Percentiles rank a stretch among this genome's conserved stretches.
Conservation (phyloP, 2,797 vertebrate species). For the Melanogrammus aeglefinus region DNA sequence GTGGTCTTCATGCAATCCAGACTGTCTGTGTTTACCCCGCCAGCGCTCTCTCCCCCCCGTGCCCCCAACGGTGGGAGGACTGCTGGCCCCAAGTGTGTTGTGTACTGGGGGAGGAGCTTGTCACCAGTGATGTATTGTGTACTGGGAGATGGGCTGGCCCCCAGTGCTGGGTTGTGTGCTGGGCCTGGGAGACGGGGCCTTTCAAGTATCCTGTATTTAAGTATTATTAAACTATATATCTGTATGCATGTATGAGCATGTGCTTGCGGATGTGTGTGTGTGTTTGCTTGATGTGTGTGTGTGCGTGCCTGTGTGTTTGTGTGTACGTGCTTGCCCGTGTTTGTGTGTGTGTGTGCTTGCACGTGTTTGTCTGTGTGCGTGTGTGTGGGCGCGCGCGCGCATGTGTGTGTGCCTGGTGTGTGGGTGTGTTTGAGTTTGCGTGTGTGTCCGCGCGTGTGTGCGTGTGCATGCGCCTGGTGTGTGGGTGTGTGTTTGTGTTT, state of each 20-base stretch:
- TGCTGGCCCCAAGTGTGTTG: too few species aligned
- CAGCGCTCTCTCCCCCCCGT: neutral
- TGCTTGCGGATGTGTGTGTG: neutral
- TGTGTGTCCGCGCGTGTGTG: neutral
- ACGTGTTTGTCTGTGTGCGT: too few species aligned
- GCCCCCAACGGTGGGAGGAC: neutral
- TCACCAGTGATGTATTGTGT: too few species aligned
- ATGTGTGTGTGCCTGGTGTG: neutral
- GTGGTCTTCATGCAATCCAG: neutral
- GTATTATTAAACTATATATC: neutral
- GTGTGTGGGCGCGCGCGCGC: slow-evolving; percentile 2
- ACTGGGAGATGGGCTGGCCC: too few species aligned
- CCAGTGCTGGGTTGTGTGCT: too few species aligned
- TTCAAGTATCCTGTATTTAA: neutral
- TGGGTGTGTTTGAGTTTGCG: neutral
- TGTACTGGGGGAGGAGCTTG: too few species aligned
- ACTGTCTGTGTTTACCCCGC: neutral
- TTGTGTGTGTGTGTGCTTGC: neutral
- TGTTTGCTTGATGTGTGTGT: too few species aligned
- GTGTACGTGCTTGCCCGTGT: neutral
- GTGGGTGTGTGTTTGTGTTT: too few species aligned
- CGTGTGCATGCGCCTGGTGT: neutral
- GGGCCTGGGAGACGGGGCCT: too few species aligned
- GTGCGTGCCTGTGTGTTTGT: slow-evolving; percentile 4
- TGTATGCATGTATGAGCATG: neutral